Conservation (phyloP, 2,113 vertebrate genomes). For the Corapipo altera region DNA sequence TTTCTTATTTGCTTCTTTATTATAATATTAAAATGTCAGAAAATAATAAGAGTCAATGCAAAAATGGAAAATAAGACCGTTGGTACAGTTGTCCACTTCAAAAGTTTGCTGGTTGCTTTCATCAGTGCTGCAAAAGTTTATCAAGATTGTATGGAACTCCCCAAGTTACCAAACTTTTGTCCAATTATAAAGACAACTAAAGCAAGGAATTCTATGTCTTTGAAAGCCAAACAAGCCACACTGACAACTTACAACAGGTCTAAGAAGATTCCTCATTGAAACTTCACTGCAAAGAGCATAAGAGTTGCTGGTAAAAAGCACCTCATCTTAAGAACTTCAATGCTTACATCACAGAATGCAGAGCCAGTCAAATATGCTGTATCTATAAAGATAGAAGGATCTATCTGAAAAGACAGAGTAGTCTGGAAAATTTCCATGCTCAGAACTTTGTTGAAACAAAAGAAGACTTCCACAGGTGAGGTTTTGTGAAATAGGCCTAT, state of each 20-base stretch:
- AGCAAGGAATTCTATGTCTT: background rate
- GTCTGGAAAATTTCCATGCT: background rate
- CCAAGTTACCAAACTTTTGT: background rate
- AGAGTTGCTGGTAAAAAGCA: background rate
- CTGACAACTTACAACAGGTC: accelerated
- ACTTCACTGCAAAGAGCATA: background rate
- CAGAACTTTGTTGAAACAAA: background rate
- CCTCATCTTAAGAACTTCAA: background rate
- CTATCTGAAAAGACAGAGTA: background rate
- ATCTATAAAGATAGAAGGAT: background rate
- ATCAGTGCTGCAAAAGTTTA: background rate
- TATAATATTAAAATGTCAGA: background rate
- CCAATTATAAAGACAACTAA: background rate
- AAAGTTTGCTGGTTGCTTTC: background rate
- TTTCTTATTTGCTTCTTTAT: background rate
- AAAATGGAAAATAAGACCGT: background rate
- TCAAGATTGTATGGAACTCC: background rate
- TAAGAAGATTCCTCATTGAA: background rate
- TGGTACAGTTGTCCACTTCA: background rate
- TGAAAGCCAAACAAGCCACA: background rate
- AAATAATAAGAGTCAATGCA: background rate
- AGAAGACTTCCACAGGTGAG: background rate
- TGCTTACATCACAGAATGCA: background rate
- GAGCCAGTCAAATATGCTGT: background rate
- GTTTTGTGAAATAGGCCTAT: background rate